These are phyloP conservation scores for Calypte anna DNA, from an alignment of 2,113 vertebrate genomes.

Conservation along the genomic window DNA sequence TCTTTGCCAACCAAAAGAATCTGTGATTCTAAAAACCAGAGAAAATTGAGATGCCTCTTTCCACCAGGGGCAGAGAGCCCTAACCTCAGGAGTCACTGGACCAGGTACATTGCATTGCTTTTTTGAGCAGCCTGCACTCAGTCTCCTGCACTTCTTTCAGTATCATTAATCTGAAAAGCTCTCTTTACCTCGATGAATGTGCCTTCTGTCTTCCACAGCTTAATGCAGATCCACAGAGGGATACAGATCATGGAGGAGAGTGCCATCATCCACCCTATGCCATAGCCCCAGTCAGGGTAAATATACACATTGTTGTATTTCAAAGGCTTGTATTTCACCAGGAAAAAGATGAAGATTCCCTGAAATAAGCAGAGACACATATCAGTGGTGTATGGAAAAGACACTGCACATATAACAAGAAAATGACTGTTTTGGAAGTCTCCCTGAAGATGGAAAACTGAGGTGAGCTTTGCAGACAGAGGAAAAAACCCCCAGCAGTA, in stretches of 20 bases:
- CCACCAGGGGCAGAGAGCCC: background rate
- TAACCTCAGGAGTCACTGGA: background rate
- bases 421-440: background rate
- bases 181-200: constrained; percentile 88
- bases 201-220: constrained; percentile 91
- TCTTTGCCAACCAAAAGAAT: background rate
- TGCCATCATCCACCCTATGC: constrained; percentile 98
- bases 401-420: background rate
- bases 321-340: constrained; percentile 97
- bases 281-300: constrained; percentile 96
- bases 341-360: constrained; percentile 97
- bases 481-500: background rate
- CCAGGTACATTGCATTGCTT: background rate
- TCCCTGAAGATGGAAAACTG: background rate
- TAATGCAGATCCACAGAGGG: constrained; percentile 87
- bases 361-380: constrained; percentile 61
- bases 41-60: background rate
- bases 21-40: background rate
- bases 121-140: background rate
- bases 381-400: background rate
- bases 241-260: constrained; percentile 98
- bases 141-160: background rate
- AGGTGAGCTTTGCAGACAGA: background rate
- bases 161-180: background rate
- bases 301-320: constrained; percentile 98